These are phyloP conservation scores for Ginglymostoma cirratum DNA, from an alignment of 2,113 vertebrate species.

Conservation along the genomic window DNA sequence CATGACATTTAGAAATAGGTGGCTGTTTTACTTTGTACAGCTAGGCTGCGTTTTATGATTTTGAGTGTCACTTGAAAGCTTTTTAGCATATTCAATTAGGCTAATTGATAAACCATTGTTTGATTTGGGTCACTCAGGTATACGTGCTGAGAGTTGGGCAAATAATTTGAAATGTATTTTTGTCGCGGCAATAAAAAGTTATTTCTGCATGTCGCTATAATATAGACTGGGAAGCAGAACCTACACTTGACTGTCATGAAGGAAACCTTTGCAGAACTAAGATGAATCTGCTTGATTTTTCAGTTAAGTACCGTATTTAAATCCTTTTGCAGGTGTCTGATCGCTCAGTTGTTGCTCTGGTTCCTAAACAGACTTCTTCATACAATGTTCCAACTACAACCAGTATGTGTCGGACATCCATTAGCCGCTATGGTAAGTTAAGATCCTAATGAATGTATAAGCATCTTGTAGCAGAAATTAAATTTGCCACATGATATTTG, in stretches of 20 bases:
- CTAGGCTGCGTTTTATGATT: not conserved
- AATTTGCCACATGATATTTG: not conserved
- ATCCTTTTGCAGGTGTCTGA: slow-evolving; percentile 76
- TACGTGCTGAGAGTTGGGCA: not conserved
- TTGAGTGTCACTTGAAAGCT: not conserved
- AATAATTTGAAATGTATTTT: not conserved
- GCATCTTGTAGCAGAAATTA: too few relatives aligned
- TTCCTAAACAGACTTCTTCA: slow-evolving; percentile 95
- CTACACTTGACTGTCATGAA: not conserved
- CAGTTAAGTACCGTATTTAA: not conserved
- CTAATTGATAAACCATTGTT: not conserved
- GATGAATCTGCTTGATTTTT: not conserved
- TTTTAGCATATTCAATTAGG: not conserved
- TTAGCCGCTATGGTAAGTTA: slow-evolving; percentile 89
- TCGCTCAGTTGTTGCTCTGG: slow-evolving; percentile 86
- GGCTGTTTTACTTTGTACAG: not conserved
- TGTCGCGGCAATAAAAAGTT: not conserved
- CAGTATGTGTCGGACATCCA: slow-evolving; percentile 89
- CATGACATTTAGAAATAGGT: not conserved
- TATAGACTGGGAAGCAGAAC: not conserved
- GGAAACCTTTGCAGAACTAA: not conserved
- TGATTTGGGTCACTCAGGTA: not conserved
- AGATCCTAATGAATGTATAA: not conserved
- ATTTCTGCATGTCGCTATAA: not conserved
- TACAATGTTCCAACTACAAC: slow-evolving; percentile 94